These are phyloP conservation scores for Pristionchus japonicus DNA, from an alignment of 2,888 invertebrate genomes.

Conservation along the genomic window DNA sequence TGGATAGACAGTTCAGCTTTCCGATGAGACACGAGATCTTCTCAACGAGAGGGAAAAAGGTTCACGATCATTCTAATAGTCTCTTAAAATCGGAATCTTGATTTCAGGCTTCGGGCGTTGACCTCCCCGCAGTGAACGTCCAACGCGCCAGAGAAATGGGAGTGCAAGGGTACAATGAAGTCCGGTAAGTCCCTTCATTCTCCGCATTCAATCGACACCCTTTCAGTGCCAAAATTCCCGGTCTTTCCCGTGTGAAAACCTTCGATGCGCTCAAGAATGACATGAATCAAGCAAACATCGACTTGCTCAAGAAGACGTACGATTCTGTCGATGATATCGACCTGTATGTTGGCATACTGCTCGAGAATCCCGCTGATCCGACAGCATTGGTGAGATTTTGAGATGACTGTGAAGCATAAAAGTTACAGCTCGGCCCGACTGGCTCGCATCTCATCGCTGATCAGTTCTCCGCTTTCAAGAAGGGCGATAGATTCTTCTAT, in stretches of 20 bases:
- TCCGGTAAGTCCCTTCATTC: no score
- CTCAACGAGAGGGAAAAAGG: conserved; percentile 85
- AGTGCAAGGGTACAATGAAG: conserved; percentile 51
- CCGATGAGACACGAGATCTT: conserved; percentile 78
- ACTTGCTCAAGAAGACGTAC: conserved; percentile 14
- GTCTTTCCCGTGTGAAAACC: neutral
- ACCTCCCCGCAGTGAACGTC: conserved; percentile 90
- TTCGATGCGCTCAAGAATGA: conserved; percentile 17
- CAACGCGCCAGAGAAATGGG: conserved; percentile 81
- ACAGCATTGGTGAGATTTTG: conserved; percentile 13
- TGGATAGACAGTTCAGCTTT: conserved; percentile 58
- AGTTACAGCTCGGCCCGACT: conserved; percentile 56
- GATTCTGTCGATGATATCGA: conserved; percentile 56
- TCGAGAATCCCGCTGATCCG: conserved; percentile 51
- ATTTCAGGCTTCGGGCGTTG: conserved; percentile 82
- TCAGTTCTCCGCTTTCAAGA: conserved; percentile 56
- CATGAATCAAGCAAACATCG: neutral
- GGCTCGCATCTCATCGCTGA: conserved; percentile 58
- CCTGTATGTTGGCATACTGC: conserved; percentile 59
- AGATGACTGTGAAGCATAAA: no score
- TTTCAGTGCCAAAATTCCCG: neutral
- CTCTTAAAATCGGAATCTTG: neutral
- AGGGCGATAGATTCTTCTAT: conserved; percentile 63
- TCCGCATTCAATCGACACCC: no score
- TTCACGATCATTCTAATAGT: neutral